A percentile compares a stretch with the other conserved stretches of the same genome.
These are phyloP conservation scores for Xenopus tropicalis DNA, from an alignment of 2,113 vertebrate genomes.

Conservation along the genomic window DNA sequence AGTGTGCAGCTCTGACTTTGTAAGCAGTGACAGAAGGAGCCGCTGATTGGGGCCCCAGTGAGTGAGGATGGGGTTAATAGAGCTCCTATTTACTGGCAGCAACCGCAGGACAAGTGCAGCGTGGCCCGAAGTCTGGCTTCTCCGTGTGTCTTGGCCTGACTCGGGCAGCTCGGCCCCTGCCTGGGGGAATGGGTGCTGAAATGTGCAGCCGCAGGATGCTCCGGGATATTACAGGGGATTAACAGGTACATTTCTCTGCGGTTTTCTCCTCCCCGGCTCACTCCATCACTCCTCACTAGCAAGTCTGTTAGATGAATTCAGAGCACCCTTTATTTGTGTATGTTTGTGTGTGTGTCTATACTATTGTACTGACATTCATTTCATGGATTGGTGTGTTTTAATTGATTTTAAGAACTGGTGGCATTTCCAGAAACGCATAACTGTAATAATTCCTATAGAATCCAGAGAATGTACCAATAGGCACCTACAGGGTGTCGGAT, in stretches of 20 bases:
- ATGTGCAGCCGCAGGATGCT: constrained; percentile 16
- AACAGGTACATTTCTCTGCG: constrained; percentile 23
- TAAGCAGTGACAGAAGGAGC: constrained; percentile 1
- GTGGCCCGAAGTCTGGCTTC: background rate
- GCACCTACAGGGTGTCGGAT: no score
- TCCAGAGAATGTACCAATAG: no score
- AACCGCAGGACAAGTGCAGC: constrained; percentile 16
- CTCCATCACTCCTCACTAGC: background rate
- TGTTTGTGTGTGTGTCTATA: no score
- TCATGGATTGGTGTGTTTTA: no score
- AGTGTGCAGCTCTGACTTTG: background rate
- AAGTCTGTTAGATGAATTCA: background rate
- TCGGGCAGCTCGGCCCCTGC: background rate
- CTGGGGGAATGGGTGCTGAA: background rate
- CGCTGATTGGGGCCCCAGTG: background rate
- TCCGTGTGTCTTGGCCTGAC: background rate
- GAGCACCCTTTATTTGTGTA: no score
- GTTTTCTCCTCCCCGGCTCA: background rate
- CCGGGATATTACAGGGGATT: constrained; percentile 19
- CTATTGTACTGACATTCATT: no score
- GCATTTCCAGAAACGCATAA: no score
- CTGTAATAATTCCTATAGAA: no score
- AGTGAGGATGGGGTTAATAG: constrained; percentile 3
- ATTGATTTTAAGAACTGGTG: no score
- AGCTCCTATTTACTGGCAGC: constrained; percentile 7